These are phyloP conservation scores for Lagodon rhomboides DNA, from an alignment of 2,797 vertebrate genomes.

Conservation along the genomic window DNA sequence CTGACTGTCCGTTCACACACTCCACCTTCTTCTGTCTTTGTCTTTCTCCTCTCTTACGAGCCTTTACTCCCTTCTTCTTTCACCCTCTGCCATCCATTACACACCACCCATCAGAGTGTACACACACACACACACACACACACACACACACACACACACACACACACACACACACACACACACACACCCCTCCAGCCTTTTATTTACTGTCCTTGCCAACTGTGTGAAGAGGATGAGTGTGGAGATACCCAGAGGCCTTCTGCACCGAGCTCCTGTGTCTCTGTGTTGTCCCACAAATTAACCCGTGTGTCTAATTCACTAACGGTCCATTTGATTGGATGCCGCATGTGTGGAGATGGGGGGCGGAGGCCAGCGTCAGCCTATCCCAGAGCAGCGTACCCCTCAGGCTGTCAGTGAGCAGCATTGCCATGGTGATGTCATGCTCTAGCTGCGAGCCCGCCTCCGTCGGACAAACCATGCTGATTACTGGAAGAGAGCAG, in stretches of 20 bases:
- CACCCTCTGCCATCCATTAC: constrained; percentile 16
- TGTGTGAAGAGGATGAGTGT: constrained; percentile 47
- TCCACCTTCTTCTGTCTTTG: neutral
- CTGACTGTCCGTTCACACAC: neutral
- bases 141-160: neutral
- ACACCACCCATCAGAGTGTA: neutral
- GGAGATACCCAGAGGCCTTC: constrained; percentile 49
- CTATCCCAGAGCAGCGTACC: constrained; percentile 46
- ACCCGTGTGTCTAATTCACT: constrained; percentile 56
- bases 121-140: constrained; percentile 2
- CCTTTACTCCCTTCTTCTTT: neutral
- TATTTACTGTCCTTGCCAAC: constrained; percentile 50
- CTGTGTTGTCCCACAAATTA: constrained; percentile 61
- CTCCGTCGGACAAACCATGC: constrained; percentile 59
- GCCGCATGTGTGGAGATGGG: constrained; percentile 46
- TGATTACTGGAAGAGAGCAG: constrained; percentile 61
- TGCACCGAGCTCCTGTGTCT: constrained; percentile 51
- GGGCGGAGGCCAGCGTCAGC: constrained; percentile 58
- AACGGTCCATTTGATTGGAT: constrained; percentile 38
- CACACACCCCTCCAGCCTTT: constrained; percentile 16
- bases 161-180: constrained; percentile 7
- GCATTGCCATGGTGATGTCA: constrained; percentile 72
- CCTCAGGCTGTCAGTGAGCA: constrained; percentile 51
- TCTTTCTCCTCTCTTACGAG: neutral
- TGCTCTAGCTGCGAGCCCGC: constrained; percentile 63